Base-by-base conservation (phyloP, 1,140 invertebrate species). In the Leptopilina boulardi region DNA sequence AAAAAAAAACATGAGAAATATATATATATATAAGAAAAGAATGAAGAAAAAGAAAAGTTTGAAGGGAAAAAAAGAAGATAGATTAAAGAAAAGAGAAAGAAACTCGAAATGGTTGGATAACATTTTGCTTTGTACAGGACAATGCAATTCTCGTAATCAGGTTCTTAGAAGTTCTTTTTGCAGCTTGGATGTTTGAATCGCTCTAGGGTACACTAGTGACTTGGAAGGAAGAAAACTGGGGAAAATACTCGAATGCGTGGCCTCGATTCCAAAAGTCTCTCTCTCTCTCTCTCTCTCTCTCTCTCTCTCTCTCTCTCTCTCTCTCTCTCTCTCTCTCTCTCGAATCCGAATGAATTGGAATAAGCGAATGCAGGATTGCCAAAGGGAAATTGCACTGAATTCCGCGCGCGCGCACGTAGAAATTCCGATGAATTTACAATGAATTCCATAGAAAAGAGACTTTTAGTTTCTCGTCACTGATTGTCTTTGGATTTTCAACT, bases 141-240 rank as follows among this genome's bases (percentile, higher is more conserved):
- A 66, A 66, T 66, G 59, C 59, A 66, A 66, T 66, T 66, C 26
- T n/a, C 59, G 59, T 66, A 66, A 66, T 66, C 59, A 66, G 23
- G 59, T 66, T 34, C 23, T 30, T 66, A 66, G 21, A 34, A 66
- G 59, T 66, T 30, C 15, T 66, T 66, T 66, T 34, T 66, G 26
- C 26, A 66, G 56, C 56, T n/a, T 59, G 26, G 26, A 66, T 66
- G 23, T 66, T 30, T 66, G 59, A 66, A 66, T 66, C 59, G 59
- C 59, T 66, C 26, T 66, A 66, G 59, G 56, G 59, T 66, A 66
- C 13, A 66, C 59, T 66, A 30, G 59, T 66, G 59, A 66, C 23
- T 66, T 6, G n/a, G n/a, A n/a, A n/a, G n/a, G 59, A 15, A 66
- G 23, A 23, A n/a, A 66, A n/a, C 59, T 66, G 26, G 59, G n/a